A percentile compares a stretch with the other conserved stretches of the same genome.
phyloP scores from a whole-genome alignment of 2,797 vertebrate genomes.

The Semotilus atromaculatus region DNA sequence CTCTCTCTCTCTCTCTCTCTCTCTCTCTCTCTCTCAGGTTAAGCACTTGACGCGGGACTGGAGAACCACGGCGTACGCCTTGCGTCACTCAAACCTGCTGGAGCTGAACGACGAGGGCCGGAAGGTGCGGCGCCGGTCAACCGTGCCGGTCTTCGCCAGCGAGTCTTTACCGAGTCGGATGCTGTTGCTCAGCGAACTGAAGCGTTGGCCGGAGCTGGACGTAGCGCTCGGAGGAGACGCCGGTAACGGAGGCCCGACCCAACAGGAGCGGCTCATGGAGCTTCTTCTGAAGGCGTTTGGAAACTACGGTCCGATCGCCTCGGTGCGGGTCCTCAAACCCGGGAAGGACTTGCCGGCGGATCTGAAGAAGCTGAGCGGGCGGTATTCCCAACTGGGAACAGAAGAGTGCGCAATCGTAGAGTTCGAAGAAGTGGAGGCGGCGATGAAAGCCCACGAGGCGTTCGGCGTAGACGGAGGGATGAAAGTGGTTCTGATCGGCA shows the following conservation, averaged over 20 bases:
- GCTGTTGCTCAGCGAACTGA: slow-evolving; percentile 91
- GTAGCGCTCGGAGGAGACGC: slow-evolving; percentile 70
- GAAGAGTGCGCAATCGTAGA: slow-evolving; percentile 95
- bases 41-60: slow-evolving; percentile 97
- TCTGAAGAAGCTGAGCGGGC: slow-evolving; percentile 89
- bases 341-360: slow-evolving; percentile 92
- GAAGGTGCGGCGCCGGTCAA: slow-evolving; percentile 89
- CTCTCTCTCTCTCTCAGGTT: slow-evolving; percentile 76
- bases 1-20: too few species aligned
- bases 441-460: slow-evolving; percentile 88
- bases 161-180: slow-evolving; percentile 95
- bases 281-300: slow-evolving; percentile 90
- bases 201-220: slow-evolving; percentile 84
- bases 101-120: slow-evolving; percentile 92
- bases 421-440: slow-evolving; percentile 95
- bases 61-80: slow-evolving; percentile 93
- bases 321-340: slow-evolving; percentile 90
- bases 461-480: slow-evolving; percentile 77
- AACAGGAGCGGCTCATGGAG: slow-evolving; percentile 94
- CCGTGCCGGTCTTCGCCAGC: slow-evolving; percentile 90
- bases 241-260: slow-evolving; percentile 72
- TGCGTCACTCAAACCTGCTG: slow-evolving; percentile 86
- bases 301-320: slow-evolving; percentile 88
- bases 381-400: slow-evolving; percentile 88
- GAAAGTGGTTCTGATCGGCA: slow-evolving; percentile 91